Evolutionary conservation across 2,113 vertebrate genomes (phyloP), one percentile per base, ranked within the genome.

Genomic region (Antigone vipio): DNA sequence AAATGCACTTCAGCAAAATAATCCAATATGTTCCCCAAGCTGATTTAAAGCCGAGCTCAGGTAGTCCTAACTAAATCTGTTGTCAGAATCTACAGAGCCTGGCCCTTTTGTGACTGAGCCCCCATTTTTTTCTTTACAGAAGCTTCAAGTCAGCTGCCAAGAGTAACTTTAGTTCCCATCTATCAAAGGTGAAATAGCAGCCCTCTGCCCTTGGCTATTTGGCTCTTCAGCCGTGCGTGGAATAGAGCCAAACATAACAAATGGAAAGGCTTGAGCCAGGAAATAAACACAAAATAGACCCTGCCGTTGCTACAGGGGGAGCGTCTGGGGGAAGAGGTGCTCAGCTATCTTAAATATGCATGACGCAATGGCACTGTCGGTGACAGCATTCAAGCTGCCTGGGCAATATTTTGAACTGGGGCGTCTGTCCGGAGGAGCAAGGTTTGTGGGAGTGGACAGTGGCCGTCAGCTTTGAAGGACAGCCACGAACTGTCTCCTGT

Each of bases 181-280:
- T 71, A 63, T 95, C 92, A 88, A 50, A 93, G 89, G 84, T 89
- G 94, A 85, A 95, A 80, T 15, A 91, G 77, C 84, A 95, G 89
- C 84, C 92, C 89, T 91, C 38, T 97, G 97, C 94, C 95, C 93
- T 91, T 85, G 91, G 95, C 92, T 80, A 18, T 92, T 83, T 94
- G 91, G 84, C 89, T 95, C 23, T 53, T 95, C 73, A 73, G 89
- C 74, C 76, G 71, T 7, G n/a, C 0, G 0, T 91, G 95, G 92
- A 85, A 27, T 9, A 3, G 9, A 87, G 81, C 96, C 97, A 97
- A 77, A 55, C 1, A 18, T 26, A 92, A 93, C 87, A 95, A 95
- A 94, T 26, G 16, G 77, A 12, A 89, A 68, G 74, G 35, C 50
- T 23, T 30, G 66, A 95, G 95, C 77, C 87, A 88, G 82, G 92